A percentile compares a stretch with the other conserved stretches of the same genome.
Conservation (phyloP, 2,888 invertebrate genomes). For the Zygogramma bicolorata region DNA sequence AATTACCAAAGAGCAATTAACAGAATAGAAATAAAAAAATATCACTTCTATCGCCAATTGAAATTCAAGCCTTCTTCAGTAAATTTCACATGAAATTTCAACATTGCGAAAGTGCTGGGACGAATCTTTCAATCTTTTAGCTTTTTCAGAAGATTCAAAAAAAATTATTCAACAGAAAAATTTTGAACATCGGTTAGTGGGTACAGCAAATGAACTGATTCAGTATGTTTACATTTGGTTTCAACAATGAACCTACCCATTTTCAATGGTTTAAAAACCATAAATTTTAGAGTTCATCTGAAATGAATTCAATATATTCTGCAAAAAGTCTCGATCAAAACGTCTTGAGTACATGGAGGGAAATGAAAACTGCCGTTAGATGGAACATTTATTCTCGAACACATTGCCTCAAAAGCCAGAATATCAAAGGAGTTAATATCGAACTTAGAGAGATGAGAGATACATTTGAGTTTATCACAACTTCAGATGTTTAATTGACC, state of each 20-base stretch:
- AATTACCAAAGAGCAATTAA: too few relatives aligned
- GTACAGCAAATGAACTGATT: not conserved
- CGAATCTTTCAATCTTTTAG: too few relatives aligned
- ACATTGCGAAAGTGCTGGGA: too few relatives aligned
- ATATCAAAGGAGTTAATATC: too few relatives aligned
- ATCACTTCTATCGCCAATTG: too few relatives aligned
- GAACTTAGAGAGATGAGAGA: too few relatives aligned
- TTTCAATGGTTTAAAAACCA: not conserved
- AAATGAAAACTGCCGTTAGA: slow-evolving; percentile 15
- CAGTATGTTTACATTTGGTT: not conserved
- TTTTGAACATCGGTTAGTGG: too few relatives aligned
- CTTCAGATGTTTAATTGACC: not conserved
- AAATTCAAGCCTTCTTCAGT: too few relatives aligned
- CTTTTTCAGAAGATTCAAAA: too few relatives aligned
- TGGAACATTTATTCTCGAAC: slow-evolving; percentile 14
- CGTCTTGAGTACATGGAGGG: not conserved
- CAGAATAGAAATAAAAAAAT: too few relatives aligned
- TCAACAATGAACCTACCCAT: not conserved
- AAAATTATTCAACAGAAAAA: too few relatives aligned
- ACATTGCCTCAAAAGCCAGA: not conserved
- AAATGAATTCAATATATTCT: not conserved
- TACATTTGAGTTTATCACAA: not conserved
- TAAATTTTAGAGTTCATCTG: not conserved
- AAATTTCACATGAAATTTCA: too few relatives aligned
- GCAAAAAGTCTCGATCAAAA: not conserved